phyloP scores from a whole-genome alignment of 1,140 invertebrate genomes.

The Chironomus striatipennis region DNA sequence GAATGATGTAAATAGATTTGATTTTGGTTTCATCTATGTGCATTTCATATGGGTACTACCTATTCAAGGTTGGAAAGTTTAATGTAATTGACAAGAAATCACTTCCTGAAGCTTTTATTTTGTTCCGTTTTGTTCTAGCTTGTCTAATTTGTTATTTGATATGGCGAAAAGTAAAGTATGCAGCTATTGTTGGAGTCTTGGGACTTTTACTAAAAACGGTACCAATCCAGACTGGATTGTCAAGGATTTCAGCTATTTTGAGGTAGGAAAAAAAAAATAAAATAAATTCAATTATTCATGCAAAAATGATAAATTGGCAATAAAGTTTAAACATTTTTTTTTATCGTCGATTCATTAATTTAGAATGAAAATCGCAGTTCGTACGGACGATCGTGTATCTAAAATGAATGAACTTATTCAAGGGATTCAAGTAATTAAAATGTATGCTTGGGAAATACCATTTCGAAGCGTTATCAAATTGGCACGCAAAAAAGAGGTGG shows the following conservation, averaged over 20 bases:
- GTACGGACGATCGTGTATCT: conserved; percentile 63
- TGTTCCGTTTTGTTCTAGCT: conserved; percentile 23
- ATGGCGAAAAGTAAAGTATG: conserved; percentile 56
- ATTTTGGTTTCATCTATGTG: conserved; percentile 49
- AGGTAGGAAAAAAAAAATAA: not conserved
- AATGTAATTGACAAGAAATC: too few relatives aligned
- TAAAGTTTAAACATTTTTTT: too few relatives aligned
- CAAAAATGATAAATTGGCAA: too few relatives aligned
- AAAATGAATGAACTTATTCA: conserved; percentile 73
- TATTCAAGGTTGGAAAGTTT: conserved; percentile 43
- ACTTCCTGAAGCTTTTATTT: not conserved
- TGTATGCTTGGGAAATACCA: conserved; percentile 70
- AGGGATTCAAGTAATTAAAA: conserved; percentile 67
- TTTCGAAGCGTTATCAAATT: conserved; percentile 49
- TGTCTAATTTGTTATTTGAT: conserved; percentile 52
- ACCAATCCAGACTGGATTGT: conserved; percentile 57
- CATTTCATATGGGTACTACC: conserved; percentile 62
- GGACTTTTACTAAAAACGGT: conserved; percentile 49
- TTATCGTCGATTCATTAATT: not conserved
- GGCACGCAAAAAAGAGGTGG: conserved; percentile 53
- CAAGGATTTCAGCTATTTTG: conserved; percentile 42
- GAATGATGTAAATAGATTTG: conserved; percentile 64
- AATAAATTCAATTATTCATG: too few relatives aligned
- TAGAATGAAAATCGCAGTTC: conserved; percentile 46
- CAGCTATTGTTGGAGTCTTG: conserved; percentile 60